Base-by-base conservation (phyloP, 2,113 vertebrate species). In the Embiotoca jacksoni region DNA sequence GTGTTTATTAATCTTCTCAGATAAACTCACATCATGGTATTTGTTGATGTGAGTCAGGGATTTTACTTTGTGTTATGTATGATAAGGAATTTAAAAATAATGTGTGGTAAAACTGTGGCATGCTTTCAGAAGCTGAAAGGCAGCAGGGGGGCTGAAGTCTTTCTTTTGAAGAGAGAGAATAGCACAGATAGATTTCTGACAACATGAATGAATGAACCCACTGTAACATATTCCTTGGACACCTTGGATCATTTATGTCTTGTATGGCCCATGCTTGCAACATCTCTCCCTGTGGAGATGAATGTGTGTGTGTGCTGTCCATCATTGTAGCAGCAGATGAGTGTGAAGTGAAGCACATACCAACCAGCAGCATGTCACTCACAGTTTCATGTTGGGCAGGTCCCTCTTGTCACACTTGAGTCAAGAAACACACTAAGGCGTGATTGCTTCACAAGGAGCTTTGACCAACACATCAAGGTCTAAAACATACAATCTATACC, bases 271-370 rank as follows among this genome's bases (percentile, higher is more conserved):
- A 23, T 71, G 83, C 80, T 80, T 82, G 71, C 55, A 86, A 82
- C 89, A 84, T 80, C 69, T 88, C 80, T 87, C 84, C 79, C 85
- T 1, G 49, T 65, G 66, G 80, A 90, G 75, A 78, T 55, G 44
- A 64, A 69, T 78, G 76, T 75, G 66, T 63, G 83, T 82, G 75
- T 72, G 72, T 35, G 70, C 87, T 86, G 85, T 90, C 90, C 81
- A 74, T 88, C 87, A 89, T 85, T 76, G 58, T 46, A 55, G 77
- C 65, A 85, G 71, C 77, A 84, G 84, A 87, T 83, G 83, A 90
- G 84, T 86, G 79, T 91, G 85, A 91, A 93, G 84, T 79, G 77
- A 84, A 82, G 83, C 85, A 80, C 86, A 78, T 49, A 82, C 50
- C 54, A 72, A 84, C 74, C 75, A 67, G 60, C 84, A 64, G 75